These are phyloP conservation scores for Sceloporus tristichus DNA, from an alignment of 2,113 vertebrate genomes.

Conservation along the genomic window DNA sequence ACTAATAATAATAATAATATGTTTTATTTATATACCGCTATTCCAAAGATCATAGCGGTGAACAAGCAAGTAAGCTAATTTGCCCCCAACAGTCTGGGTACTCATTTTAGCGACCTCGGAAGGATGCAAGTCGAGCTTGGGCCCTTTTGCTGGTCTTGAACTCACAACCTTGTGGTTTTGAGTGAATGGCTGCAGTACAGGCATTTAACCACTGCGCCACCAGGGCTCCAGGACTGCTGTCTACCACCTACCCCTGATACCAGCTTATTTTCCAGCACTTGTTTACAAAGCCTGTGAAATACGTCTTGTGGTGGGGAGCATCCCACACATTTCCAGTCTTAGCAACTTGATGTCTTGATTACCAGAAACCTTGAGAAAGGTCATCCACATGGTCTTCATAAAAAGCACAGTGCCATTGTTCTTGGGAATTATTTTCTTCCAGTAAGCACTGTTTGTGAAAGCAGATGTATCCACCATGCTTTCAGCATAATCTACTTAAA, in stretches of 20 bases:
- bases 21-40: too few relatives aligned
- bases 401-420: slow-evolving; percentile 46
- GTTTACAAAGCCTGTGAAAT: not conserved
- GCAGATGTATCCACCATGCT: slow-evolving; percentile 65
- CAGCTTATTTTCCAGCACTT: not conserved
- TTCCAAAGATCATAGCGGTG: too few relatives aligned
- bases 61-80: too few relatives aligned
- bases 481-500: slow-evolving; percentile 71
- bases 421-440: slow-evolving; percentile 43
- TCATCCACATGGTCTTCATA: not conserved
- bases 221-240: not conserved
- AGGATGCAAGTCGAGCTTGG: too few relatives aligned
- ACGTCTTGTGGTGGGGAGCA: not conserved
- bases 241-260: not conserved
- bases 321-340: not conserved
- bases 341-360: not conserved
- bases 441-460: slow-evolving; percentile 69
- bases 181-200: too few relatives aligned
- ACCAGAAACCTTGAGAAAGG: not conserved
- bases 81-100: too few relatives aligned
- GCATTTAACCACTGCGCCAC: too few relatives aligned
- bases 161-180: too few relatives aligned
- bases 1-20: too few relatives aligned
- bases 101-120: too few relatives aligned
- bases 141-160: too few relatives aligned